These are phyloP conservation scores for Trichechus manatus DNA, from an alignment of 2,113 vertebrate genomes.

Conservation along the genomic window DNA sequence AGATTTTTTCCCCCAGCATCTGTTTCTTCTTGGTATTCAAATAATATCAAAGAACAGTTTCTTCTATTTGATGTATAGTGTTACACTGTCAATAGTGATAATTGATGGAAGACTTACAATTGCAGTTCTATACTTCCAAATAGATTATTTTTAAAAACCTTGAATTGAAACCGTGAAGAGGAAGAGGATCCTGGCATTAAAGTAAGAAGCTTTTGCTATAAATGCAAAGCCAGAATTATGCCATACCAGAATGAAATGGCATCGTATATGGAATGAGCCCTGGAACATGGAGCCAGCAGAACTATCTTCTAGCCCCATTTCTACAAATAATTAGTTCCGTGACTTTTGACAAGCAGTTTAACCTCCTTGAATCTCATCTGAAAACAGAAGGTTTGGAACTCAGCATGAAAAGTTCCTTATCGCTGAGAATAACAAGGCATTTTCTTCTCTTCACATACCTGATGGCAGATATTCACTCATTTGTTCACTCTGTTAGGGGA, in stretches of 20 bases:
- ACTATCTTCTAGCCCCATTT: not conserved
- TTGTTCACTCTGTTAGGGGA: not conserved
- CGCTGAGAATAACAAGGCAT: not conserved
- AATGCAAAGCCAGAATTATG: not conserved
- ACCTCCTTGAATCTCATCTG: not conserved
- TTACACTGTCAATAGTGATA: not conserved
- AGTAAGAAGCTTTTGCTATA: not conserved
- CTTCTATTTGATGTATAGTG: not conserved
- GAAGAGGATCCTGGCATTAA: not conserved
- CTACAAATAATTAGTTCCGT: not conserved
- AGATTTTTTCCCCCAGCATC: not conserved
- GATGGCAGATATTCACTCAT: not conserved
- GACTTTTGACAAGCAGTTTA: not conserved
- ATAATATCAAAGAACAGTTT: constrained; percentile 5
- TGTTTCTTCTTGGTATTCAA: constrained; percentile 16
- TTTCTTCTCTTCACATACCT: not conserved
- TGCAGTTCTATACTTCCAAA: not conserved
- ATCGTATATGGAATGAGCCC: not conserved
- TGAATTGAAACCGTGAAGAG: not conserved
- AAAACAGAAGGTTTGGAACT: not conserved
- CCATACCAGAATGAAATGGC: not conserved
- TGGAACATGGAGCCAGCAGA: not conserved
- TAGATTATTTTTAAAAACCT: constrained; percentile 31
- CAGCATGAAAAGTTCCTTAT: not conserved
- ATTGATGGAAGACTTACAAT: constrained; percentile 42